Percentiles rank a stretch among this genome's conserved stretches.
Evolutionary conservation across 1,140 invertebrate genomes (phyloP).

Genomic region (Colletes gigas): DNA sequence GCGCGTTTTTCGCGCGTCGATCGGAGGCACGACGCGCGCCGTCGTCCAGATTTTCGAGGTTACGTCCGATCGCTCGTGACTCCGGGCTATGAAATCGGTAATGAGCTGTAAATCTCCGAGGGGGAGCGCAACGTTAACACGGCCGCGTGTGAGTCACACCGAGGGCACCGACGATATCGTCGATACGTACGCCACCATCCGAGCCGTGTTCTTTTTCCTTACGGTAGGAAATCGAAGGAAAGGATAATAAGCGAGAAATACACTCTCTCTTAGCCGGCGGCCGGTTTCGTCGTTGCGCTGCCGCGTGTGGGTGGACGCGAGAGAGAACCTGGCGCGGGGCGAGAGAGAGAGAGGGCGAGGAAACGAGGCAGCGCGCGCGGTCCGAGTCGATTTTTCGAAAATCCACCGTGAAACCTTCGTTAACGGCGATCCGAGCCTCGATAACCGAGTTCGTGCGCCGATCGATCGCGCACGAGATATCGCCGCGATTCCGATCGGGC

Average conservation of each 20-base stretch:
- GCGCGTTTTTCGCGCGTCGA: too few species aligned
- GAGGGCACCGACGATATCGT: conserved; percentile 57
- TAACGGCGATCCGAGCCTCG: conserved; percentile 54
- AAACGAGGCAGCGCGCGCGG: conserved; percentile 19
- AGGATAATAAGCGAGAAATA: conserved; percentile 80
- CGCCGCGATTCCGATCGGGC: conserved; percentile 41
- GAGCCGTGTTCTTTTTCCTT: conserved; percentile 64
- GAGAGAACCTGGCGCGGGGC: conserved; percentile 31
- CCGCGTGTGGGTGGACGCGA: conserved; percentile 71
- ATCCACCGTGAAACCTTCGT: conserved; percentile 63
- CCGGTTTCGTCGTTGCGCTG: conserved; percentile 63
- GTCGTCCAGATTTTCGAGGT: conserved; percentile 11
- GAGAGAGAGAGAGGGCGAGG: conserved; percentile 28
- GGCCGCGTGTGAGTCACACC: conserved; percentile 68
- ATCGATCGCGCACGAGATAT: conserved; percentile 43
- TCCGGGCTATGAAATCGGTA: conserved; percentile 77
- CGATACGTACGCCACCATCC: conserved; percentile 49
- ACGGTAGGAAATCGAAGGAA: conserved; percentile 76
- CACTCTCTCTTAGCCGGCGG: conserved; percentile 68
- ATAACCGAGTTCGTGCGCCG: conserved; percentile 43
- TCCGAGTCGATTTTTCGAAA: conserved; percentile 58
- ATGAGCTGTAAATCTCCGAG: conserved; percentile 78
- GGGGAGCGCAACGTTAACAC: conserved; percentile 29
- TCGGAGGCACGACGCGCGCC: not conserved
- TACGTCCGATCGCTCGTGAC: conserved; percentile 58